These are phyloP conservation scores for Cephus cinctus DNA, from an alignment of 1,140 invertebrate species.

Conservation along the genomic window DNA sequence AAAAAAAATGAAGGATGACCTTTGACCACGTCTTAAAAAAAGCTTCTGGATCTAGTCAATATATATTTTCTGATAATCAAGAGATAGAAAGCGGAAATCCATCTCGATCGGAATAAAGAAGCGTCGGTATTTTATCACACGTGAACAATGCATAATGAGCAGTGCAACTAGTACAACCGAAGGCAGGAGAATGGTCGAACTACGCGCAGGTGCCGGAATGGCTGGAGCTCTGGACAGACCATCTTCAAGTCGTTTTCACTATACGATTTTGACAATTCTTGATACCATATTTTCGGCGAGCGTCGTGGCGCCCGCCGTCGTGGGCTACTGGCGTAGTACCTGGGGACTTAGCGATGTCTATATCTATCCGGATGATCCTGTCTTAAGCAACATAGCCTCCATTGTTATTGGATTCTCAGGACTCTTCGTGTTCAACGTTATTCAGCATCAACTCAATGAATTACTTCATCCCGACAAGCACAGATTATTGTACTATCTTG, in stretches of 20 bases:
- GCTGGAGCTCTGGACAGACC: constrained; percentile 36
- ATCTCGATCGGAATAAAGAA: no score
- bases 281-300: constrained; percentile 71
- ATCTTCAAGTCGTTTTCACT: constrained; percentile 48
- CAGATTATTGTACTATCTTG: constrained; percentile 67
- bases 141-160: constrained; percentile 29
- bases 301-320: constrained; percentile 75
- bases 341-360: constrained; percentile 78
- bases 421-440: constrained; percentile 66
- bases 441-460: constrained; percentile 64
- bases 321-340: constrained; percentile 82
- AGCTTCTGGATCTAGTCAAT: no score
- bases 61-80: no score
- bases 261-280: constrained; percentile 64
- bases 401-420: constrained; percentile 67
- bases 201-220: constrained; percentile 40
- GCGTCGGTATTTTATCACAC: no score
- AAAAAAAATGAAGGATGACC: neutral
- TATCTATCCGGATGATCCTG: constrained; percentile 61
- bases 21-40: no score
- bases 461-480: constrained; percentile 67
- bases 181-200: constrained; percentile 46
- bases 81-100: no score
- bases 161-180: constrained; percentile 28
- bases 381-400: constrained; percentile 65